These are phyloP conservation scores for Schizaphis graminum DNA, from an alignment of 2,888 invertebrate species.

Conservation along the genomic window DNA sequence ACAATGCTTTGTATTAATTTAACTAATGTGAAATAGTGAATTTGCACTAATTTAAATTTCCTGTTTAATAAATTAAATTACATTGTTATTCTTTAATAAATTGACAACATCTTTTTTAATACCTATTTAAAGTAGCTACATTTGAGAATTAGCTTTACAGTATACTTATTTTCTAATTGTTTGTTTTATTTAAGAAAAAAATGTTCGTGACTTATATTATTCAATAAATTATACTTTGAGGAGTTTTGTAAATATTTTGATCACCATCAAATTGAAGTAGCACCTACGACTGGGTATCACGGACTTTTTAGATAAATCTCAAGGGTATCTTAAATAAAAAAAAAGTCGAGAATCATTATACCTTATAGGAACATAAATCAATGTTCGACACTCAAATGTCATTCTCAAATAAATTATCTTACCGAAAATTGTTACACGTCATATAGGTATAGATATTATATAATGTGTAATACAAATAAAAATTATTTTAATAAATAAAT, in stretches of 20 bases:
- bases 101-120: not conserved
- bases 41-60: not conserved
- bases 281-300: not conserved
- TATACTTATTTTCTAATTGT: not conserved
- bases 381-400: not conserved
- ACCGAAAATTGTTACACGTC: not conserved
- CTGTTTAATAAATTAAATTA: not conserved
- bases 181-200: not conserved
- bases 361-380: not conserved
- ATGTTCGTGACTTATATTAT: not conserved
- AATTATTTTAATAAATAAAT: not conserved
- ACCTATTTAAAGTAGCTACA: not conserved
- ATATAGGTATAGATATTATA: not conserved
- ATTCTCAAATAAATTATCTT: not conserved
- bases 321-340: not conserved
- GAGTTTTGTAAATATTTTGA: not conserved
- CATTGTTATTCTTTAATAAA: not conserved
- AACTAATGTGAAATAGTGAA: too few species aligned
- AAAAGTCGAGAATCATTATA: not conserved
- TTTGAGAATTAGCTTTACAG: not conserved
- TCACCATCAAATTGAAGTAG: not conserved
- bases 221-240: not conserved
- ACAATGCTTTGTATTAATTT: too few species aligned
- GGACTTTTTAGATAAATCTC: not conserved
- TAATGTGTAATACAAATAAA: too few species aligned